Evolutionary conservation across 2,888 invertebrate genomes (phyloP).

Genomic region (Deilephila porcellus): DNA sequence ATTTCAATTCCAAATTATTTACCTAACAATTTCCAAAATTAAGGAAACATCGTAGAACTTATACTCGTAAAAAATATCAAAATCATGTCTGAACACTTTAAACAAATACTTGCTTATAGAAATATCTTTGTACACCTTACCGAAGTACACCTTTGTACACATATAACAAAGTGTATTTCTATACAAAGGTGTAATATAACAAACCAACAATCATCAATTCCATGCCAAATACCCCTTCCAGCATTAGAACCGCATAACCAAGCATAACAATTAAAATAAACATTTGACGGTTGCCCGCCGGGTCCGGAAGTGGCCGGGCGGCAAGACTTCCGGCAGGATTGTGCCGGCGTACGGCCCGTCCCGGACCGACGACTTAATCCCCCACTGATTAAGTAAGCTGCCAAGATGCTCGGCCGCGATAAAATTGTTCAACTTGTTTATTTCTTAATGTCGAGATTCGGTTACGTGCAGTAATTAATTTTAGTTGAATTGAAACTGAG

Average conservation of each 20-base stretch:
- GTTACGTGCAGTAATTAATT: slow-evolving; percentile 10
- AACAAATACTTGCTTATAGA: too few species aligned
- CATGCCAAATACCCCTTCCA: not conserved
- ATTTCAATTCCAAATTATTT: too few species aligned
- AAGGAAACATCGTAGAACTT: too few species aligned
- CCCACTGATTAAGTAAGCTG: slow-evolving; percentile 43
- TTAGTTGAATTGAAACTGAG: not conserved
- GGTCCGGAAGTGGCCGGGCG: slow-evolving; percentile 55
- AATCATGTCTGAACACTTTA: too few species aligned
- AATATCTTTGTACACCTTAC: too few species aligned
- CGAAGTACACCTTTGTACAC: too few species aligned
- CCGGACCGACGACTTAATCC: slow-evolving; percentile 47
- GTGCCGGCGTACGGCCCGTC: slow-evolving; percentile 54
- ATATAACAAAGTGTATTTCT: too few species aligned
- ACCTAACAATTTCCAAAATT: too few species aligned
- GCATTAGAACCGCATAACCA: not conserved
- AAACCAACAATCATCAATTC: not conserved
- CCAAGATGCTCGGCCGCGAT: slow-evolving; percentile 39
- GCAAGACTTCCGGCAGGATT: slow-evolving; percentile 64
- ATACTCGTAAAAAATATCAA: too few species aligned
- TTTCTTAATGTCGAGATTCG: slow-evolving; percentile 26
- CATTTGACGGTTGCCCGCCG: slow-evolving; percentile 37
- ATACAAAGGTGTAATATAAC: too few species aligned
- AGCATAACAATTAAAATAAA: slow-evolving; percentile 31
- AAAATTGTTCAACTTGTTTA: slow-evolving; percentile 33